Base-by-base conservation (phyloP, 2,888 invertebrate species). In the Eupithecia insigniata region DNA sequence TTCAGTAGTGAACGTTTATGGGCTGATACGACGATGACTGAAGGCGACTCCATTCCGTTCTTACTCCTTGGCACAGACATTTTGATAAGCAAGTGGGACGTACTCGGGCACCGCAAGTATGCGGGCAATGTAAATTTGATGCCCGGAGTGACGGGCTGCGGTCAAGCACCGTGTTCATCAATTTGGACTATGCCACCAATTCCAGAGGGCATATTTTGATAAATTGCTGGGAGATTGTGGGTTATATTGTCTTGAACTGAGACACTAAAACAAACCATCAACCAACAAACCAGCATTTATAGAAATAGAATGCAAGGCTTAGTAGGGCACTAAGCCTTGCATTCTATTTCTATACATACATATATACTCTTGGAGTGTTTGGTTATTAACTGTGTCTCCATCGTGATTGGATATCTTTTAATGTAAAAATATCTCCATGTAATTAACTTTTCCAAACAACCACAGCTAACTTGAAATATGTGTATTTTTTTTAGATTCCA, bases 41-140 rank as follows among this genome's bases (percentile, higher is more conserved):
- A 26, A 14, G 55, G 36, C 36, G 36, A 22, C 64, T 64, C 36
- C 64, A 64, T 36, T 64, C n/a, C 7, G 1, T 64, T 36, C 32
- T 5, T 60, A 26, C 39, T 67, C 71, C 51, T 46, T 67, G 67
- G 58, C 30, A 71, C 70, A 73, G 66, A 46, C 73, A 75, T 72
- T 61, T 74, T 65, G 34, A 73, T 73, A 69, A 82, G 80, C 83
- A 82, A 86, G 85, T 85, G 83, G 85, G 85, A 83, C 82, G 80
- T 82, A 83, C 79, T 78, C 80, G 81, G 82, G 82, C 75, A 78
- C 92, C 92, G 79, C 92, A 93, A 90, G 86, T 88, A 92, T 92
- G 91, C 86, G 84, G 77, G 86, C 89, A 85, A 92, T 90, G 91
- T 89, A 87, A 89, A 91, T 90, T 91, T 92, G 91, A 91, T 91